A percentile compares a stretch with the other conserved stretches of the same genome.
Evolutionary conservation across 2,113 vertebrate genomes (phyloP).

Genomic region (Phylloscopus whistleri): DNA sequence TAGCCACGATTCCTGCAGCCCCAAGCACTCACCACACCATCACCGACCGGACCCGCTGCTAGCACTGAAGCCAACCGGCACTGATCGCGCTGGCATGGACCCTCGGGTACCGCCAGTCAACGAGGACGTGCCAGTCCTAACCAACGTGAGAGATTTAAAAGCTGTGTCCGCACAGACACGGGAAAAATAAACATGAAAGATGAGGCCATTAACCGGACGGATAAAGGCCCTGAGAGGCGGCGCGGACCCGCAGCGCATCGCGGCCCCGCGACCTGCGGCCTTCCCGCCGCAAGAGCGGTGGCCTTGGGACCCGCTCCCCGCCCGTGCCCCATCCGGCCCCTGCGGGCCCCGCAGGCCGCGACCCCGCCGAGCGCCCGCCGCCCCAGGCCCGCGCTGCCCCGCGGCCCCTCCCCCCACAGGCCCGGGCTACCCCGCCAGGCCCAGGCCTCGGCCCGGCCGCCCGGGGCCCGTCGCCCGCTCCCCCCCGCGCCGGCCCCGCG

Average conservation of each 20-base stretch:
- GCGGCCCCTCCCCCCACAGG: neutral
- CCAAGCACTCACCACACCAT: neutral
- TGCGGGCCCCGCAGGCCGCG: neutral
- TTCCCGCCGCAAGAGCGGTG: neutral
- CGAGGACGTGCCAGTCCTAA: neutral
- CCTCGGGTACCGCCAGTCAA: neutral
- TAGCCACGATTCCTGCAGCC: neutral
- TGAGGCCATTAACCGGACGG: neutral
- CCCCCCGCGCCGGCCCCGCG: neutral
- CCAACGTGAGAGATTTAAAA: neutral
- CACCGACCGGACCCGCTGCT: neutral
- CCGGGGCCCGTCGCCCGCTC: neutral
- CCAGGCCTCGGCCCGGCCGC: neutral
- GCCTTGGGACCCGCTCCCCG: neutral
- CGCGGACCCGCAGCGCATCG: neutral
- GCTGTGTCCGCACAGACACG: neutral
- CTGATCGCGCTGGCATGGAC: neutral
- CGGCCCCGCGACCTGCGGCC: neutral
- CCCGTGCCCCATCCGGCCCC: neutral
- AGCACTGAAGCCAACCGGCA: no score
- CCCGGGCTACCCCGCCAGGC: neutral
- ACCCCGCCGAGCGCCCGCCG: neutral
- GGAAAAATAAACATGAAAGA: neutral
- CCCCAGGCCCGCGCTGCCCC: neutral
- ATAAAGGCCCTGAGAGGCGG: neutral